Evolutionary conservation across 2,888 invertebrate genomes (phyloP), one percentile per base, ranked within the genome.

Genomic region (Apoda limacodes): DNA sequence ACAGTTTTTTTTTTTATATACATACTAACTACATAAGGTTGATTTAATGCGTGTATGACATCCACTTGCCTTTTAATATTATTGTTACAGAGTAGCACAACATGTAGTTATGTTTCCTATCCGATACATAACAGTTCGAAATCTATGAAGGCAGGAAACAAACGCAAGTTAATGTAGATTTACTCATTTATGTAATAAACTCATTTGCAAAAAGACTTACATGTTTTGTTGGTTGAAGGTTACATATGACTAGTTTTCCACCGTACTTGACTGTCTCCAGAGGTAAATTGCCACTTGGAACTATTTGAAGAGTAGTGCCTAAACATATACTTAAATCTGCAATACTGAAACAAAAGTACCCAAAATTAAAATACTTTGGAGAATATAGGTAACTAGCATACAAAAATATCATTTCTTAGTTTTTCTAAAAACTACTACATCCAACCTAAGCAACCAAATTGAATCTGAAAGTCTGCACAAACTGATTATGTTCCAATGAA

Each of bases 191-290:
- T 22, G 9, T 20, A 25, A n/a, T 9, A 13, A 28, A 32, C 23
- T 10, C 22, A 13, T 17, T 9, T 30, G 11, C 4, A 22, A n/a
- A n/a, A n/a, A n/a, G 6, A 76, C 85, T 83, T 82, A 94, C 95
- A 78, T 96, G 94, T 83, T 98, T 97, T 3, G 98, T 99, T n/a
- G 93, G 90, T 64, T 99, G 99, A 30, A 99, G 80, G 76, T 99
- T 99, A 42, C 98, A 92, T 49, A 98, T 93, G 10, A 93, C 93
- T 30, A 99, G 71, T 62, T 90, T 90, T 3, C 97, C 97, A 13
- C 89, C 89, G 60, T 89, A 89, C 60, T 92, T 92, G 48, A 91
- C 88, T 39, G 89, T 90, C 55, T 87, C 87, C 19, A 96, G 66
- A 3, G 98, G 98, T 45, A 98, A 78, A 67, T 93, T 94, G 9